These are phyloP conservation scores for Ciconia stormi DNA, from an alignment of 2,113 vertebrate genomes.

Conservation along the genomic window DNA sequence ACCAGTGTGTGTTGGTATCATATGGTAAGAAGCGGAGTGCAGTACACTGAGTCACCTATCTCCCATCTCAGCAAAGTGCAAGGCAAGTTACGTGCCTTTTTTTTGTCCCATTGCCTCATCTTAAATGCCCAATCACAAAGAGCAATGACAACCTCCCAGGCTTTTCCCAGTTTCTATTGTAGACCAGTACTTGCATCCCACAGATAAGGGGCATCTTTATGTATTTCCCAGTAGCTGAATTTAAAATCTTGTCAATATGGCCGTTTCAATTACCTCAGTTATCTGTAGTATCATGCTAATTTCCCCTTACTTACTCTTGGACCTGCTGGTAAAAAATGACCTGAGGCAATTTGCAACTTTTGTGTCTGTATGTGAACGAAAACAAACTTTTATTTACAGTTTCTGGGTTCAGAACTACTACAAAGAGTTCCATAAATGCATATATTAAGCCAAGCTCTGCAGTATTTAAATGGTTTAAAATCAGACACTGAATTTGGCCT, in stretches of 20 bases:
- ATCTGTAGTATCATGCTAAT: background rate
- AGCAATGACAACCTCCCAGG: background rate
- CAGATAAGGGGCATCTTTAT: background rate
- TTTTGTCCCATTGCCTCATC: background rate
- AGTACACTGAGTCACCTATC: background rate
- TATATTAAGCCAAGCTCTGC: background rate
- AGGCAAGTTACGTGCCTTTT: background rate
- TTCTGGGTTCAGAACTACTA: background rate
- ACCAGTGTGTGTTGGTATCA: background rate
- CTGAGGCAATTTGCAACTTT: background rate
- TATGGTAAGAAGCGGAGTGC: background rate
- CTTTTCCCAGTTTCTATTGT: background rate
- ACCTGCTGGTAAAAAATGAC: background rate
- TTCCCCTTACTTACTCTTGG: background rate
- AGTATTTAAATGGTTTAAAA: background rate
- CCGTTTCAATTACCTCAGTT: background rate
- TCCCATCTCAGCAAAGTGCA: background rate
- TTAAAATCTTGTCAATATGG: background rate
- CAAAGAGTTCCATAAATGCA: background rate
- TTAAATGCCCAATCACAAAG: background rate
- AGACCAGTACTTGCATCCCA: background rate
- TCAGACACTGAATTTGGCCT: background rate
- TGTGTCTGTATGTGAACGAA: background rate
- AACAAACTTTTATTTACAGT: background rate
- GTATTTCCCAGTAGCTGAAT: background rate